These are phyloP conservation scores for Hesperophylax magnus DNA, from an alignment of 1,140 invertebrate species.

Conservation along the genomic window DNA sequence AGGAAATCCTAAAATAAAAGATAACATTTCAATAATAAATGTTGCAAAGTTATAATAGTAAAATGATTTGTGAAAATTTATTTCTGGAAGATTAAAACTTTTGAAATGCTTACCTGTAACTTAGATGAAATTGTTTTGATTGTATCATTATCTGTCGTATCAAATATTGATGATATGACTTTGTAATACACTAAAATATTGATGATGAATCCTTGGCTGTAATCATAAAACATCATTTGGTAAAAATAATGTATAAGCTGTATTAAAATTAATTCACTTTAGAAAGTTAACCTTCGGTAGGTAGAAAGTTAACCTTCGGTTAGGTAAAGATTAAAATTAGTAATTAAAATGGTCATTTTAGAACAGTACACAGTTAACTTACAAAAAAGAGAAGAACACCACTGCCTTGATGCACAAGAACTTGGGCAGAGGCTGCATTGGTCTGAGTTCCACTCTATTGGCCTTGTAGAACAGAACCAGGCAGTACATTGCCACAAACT, in stretches of 20 bases:
- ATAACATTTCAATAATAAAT: not conserved
- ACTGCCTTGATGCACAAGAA: slow-evolving; percentile 99
- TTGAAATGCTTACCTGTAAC: slow-evolving; percentile 77
- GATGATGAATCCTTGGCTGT: slow-evolving; percentile 92
- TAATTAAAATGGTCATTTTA: not conserved
- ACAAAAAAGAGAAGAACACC: slow-evolving; percentile 99
- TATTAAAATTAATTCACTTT: not conserved
- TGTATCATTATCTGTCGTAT: slow-evolving; percentile 75
- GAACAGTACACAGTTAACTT: slow-evolving; percentile 66
- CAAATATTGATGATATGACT: slow-evolving; percentile 78
- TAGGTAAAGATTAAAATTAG: not conserved
- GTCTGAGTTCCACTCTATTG: slow-evolving; percentile 87
- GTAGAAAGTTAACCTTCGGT: not conserved
- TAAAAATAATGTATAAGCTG: slow-evolving; percentile 15
- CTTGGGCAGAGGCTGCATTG: slow-evolving; percentile 95
- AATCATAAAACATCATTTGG: slow-evolving; percentile 63
- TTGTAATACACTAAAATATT: slow-evolving; percentile 85
- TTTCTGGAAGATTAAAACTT: too few species aligned
- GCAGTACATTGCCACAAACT: slow-evolving; percentile 97
- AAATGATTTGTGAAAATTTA: too few species aligned
- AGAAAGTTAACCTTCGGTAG: not conserved
- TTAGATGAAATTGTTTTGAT: slow-evolving; percentile 82
- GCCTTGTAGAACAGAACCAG: slow-evolving; percentile 94
- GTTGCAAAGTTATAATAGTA: too few species aligned
- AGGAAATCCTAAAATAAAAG: slow-evolving; percentile 86